These are phyloP conservation scores for Kryptopterus vitreolus DNA, from an alignment of 2,797 vertebrate species.

Conservation along the genomic window DNA sequence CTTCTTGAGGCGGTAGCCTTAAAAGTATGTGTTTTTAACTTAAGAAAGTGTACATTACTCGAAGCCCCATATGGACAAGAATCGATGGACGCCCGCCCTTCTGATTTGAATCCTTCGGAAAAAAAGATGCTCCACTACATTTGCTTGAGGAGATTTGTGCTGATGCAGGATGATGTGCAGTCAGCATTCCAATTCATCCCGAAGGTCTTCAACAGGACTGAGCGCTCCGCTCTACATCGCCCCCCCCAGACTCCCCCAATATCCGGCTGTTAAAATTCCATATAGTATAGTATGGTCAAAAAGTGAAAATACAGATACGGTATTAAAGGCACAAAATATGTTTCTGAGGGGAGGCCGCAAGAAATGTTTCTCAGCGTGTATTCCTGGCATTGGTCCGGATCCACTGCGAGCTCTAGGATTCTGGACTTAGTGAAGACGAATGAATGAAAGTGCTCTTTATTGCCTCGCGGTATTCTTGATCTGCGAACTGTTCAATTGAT, in stretches of 20 bases:
- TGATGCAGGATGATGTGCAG: too few relatives aligned
- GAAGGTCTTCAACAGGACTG: too few relatives aligned
- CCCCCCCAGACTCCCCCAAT: too few relatives aligned
- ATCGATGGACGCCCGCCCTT: too few relatives aligned
- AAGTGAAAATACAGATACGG: neutral
- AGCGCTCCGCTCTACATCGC: too few relatives aligned
- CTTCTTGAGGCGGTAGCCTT: neutral
- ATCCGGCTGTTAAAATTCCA: too few relatives aligned
- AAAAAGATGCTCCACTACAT: too few relatives aligned
- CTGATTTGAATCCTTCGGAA: too few relatives aligned
- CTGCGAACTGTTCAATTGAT: constrained; percentile 2
- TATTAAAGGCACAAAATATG: neutral
- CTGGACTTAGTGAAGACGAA: neutral
- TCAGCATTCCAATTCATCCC: too few relatives aligned
- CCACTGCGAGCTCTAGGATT: neutral
- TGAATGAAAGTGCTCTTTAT: neutral
- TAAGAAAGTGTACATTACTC: neutral
- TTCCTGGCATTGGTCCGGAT: neutral
- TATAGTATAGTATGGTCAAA: neutral
- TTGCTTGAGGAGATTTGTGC: too few relatives aligned
- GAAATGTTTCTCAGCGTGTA: neutral
- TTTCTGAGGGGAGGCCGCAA: neutral
- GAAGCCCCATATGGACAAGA: too few relatives aligned
- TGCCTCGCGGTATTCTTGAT: neutral
- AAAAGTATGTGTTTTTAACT: neutral